phyloP scores from a whole-genome alignment of 2,113 vertebrate species.

The Rhea americana region DNA sequence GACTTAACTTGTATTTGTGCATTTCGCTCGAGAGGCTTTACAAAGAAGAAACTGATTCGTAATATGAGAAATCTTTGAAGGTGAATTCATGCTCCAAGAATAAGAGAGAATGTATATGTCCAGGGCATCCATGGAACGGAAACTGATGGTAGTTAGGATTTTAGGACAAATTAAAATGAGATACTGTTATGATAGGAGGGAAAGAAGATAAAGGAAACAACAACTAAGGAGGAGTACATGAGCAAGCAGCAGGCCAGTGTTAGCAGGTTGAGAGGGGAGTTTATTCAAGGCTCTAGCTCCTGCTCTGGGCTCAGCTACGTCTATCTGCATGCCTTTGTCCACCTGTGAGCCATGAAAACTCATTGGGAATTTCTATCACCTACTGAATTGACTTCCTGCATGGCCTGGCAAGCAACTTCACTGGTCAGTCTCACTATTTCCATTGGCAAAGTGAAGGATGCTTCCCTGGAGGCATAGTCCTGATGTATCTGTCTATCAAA shows the following conservation, averaged over 20 bases:
- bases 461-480: not conserved
- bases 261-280: not conserved
- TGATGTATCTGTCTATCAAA: not conserved
- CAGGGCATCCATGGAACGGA: not conserved
- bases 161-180: not conserved
- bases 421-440: not conserved
- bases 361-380: not conserved
- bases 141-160: not conserved
- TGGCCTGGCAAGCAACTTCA: not conserved
- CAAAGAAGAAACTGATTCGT: not conserved
- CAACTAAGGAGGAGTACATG: accelerated
- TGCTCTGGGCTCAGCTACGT: not conserved
- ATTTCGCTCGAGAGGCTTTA: not conserved
- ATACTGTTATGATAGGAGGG: not conserved
- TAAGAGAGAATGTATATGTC: not conserved
- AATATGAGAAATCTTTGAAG: not conserved
- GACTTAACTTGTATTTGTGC: not conserved
- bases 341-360: not conserved
- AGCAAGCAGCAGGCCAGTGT: not conserved
- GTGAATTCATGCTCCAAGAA: not conserved
- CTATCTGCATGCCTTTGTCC: not conserved
- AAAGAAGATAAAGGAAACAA: not conserved
- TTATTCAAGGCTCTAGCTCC: not conserved
- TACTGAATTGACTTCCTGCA: not conserved
- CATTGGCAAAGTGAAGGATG: not conserved